Evolutionary conservation across 2,797 vertebrate genomes (phyloP).

Genomic region (Eulemur coronatus): DNA sequence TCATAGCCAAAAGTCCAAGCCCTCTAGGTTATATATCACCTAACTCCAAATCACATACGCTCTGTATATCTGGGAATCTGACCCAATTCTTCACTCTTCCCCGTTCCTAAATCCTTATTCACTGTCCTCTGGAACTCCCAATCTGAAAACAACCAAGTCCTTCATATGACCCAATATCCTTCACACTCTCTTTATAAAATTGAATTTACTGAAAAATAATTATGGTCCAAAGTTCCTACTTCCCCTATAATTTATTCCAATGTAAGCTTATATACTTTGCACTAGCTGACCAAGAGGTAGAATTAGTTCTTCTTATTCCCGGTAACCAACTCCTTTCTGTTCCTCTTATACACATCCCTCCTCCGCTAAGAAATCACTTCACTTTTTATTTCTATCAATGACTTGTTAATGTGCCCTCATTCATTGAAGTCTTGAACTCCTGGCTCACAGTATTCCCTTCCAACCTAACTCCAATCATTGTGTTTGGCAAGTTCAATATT

Average conservation of each 20-base stretch:
- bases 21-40: not conserved
- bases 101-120: not conserved
- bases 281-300: not conserved
- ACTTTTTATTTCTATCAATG: not conserved
- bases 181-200: not conserved
- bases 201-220: not conserved
- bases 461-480: not conserved
- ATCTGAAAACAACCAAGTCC: not conserved
- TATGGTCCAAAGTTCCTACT: not conserved
- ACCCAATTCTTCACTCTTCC: too few species aligned
- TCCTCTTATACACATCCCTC: not conserved
- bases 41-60: not conserved
- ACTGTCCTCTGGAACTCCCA: not conserved
- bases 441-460: not conserved
- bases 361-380: not conserved
- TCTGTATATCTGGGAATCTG: not conserved
- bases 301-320: not conserved
- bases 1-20: not conserved
- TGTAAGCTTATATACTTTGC: not conserved
- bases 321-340: not conserved
- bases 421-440: not conserved
- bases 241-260: not conserved
- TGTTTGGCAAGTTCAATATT: not conserved
- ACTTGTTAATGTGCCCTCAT: fast-evolving
- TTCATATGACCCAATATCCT: too few species aligned